Evolutionary conservation across 2,797 vertebrate species (phyloP), one percentile per base, ranked within the genome.

Genomic region (Iguana delicatissima): DNA sequence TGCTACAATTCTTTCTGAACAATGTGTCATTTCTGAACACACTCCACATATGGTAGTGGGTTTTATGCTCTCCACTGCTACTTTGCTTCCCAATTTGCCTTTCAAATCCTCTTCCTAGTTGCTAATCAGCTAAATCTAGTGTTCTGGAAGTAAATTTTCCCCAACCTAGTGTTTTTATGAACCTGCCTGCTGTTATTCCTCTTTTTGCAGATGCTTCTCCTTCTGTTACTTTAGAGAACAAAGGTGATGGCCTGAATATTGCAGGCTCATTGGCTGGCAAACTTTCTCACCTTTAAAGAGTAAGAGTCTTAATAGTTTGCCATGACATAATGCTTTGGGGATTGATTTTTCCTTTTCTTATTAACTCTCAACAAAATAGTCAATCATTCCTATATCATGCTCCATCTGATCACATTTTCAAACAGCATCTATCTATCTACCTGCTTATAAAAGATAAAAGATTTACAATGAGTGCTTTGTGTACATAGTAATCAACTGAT

Each of bases 161-260:
- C 81, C 86, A 94, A 95, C 93, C 82, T 87, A 77, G 90, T 94
- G 77, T 35, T 95, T 96, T 95, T 94, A 94, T 89, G 91, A 92
- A 87, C 84, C 55, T 73, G 89, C 89, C 91, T 95, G 93, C 94
- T 95, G 93, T 69, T 95, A 52, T 90, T 92, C 83, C 85, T 94
- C 85, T 91, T 94, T 90, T 91, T 93, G 80, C 94, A 96, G 93
- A 77, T 96, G 92, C 92, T 96, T 93, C 93, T 88, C 94, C 94
- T 95, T 94, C 95, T 95, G 95, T 88, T 94, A 92, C 89, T 92
- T 91, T 72, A 84, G 59, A 89, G 76, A 95, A 92, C 87, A 95
- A 93, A 80, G 83, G 86, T 84, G 93, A 93, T 90, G 92, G 88
- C 89, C 42, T 64, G 86, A 93, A 93, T 93, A 93, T 90, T 95